These are phyloP conservation scores for Sebastes diaconus DNA, from an alignment of 2,797 vertebrate genomes.

Conservation along the genomic window DNA sequence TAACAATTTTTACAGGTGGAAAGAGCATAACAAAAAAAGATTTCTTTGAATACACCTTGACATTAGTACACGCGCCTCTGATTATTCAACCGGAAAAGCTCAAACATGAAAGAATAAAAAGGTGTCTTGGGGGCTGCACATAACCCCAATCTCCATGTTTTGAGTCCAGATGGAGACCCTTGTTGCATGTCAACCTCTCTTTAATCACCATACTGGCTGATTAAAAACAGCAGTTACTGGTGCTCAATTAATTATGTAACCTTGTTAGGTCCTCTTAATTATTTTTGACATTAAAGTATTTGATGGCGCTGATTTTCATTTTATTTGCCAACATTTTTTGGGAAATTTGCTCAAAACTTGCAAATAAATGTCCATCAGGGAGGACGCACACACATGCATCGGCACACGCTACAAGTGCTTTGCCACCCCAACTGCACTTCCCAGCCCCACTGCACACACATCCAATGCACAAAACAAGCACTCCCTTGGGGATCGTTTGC, in stretches of 20 bases:
- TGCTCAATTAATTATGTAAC: conserved; percentile 37
- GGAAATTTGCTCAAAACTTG: neutral
- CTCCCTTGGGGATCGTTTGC: conserved; percentile 24
- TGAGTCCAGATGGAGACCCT: conserved; percentile 32
- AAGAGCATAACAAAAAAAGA: neutral
- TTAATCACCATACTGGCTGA: conserved; percentile 32
- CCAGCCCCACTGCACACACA: neutral
- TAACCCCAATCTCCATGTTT: neutral
- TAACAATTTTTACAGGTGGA: neutral
- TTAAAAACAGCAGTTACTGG: conserved; percentile 37
- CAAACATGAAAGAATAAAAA: neutral
- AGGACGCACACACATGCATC: neutral
- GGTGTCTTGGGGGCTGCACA: neutral
- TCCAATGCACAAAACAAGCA: neutral
- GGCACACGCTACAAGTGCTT: neutral
- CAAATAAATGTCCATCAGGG: neutral
- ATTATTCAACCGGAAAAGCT: neutral
- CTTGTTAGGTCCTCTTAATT: conserved; percentile 28
- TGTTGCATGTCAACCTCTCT: conserved; percentile 17
- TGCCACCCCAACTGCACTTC: neutral
- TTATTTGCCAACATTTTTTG: neutral
- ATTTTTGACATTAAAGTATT: conserved; percentile 19
- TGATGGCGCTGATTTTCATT: conserved; percentile 6
- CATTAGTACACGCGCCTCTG: neutral
- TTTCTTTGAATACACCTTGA: neutral